Conservation (phyloP, 2,888 invertebrate genomes). For the Biston betularia region DNA sequence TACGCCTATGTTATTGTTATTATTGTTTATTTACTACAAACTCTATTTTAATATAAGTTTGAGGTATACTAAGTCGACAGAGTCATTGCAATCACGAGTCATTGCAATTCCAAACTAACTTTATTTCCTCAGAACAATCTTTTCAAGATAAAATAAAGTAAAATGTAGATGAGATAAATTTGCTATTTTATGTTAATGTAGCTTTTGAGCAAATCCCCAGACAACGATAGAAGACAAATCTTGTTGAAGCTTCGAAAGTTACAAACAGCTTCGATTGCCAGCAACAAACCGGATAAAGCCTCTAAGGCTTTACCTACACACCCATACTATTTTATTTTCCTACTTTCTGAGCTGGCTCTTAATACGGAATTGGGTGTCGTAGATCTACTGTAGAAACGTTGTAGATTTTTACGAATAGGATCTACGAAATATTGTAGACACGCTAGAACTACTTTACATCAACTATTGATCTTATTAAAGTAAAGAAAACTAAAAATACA, state of each 20-base stretch:
- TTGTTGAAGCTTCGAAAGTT: constrained; percentile 42
- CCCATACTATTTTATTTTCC: constrained; percentile 22
- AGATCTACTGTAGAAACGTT: not conserved
- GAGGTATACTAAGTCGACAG: too few relatives aligned
- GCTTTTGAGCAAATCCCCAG: constrained; percentile 37
- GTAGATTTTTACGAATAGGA: constrained; percentile 12
- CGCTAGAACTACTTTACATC: not conserved
- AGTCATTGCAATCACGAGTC: too few relatives aligned
- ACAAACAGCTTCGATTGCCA: constrained; percentile 32
- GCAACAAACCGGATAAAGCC: constrained; percentile 31
- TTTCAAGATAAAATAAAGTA: not conserved
- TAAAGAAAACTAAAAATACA: too few relatives aligned
- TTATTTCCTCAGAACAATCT: too few relatives aligned
- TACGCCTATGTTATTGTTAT: too few relatives aligned
- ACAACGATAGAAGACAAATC: constrained; percentile 39
- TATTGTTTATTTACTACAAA: too few relatives aligned
- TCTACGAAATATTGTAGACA: constrained; percentile 38
- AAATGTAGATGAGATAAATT: constrained; percentile 26
- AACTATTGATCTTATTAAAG: not conserved
- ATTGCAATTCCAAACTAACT: too few relatives aligned
- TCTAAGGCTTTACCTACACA: constrained; percentile 27
- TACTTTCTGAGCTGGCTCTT: constrained; percentile 14
- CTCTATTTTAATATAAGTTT: too few relatives aligned
- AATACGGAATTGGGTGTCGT: constrained; percentile 17
- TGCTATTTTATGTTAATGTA: constrained; percentile 19